A percentile compares a stretch with the other conserved stretches of the same genome.
phyloP scores from a whole-genome alignment of 2,888 invertebrate genomes.

The Abrostola tripartita region DNA sequence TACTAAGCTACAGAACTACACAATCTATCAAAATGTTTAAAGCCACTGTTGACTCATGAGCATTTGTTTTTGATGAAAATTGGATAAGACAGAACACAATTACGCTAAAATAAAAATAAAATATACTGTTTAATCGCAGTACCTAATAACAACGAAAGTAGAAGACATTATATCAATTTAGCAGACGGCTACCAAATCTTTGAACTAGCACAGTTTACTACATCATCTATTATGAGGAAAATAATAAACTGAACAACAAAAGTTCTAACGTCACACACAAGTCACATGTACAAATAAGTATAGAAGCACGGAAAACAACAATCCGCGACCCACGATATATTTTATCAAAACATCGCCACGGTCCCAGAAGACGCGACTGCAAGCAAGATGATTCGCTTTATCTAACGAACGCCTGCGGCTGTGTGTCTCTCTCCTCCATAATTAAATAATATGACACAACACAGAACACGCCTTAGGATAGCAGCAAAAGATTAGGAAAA shows the following conservation, averaged over 20 bases:
- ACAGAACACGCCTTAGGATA: constrained; percentile 47
- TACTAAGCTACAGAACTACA: background rate
- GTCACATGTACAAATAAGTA: background rate
- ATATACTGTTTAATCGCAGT: no score
- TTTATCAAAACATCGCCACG: constrained; percentile 29
- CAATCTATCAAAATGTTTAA: background rate
- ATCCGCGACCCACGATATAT: constrained; percentile 27
- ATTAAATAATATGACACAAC: constrained; percentile 67
- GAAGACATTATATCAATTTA: no score
- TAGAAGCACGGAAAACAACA: background rate
- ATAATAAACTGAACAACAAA: background rate
- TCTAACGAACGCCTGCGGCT: constrained; percentile 66
- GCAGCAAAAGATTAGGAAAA: constrained; percentile 38
- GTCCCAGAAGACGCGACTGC: constrained; percentile 43
- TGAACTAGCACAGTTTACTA: background rate
- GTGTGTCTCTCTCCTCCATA: constrained; percentile 51
- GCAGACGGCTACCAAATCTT: no score
- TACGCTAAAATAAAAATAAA: no score
- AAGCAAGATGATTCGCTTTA: constrained; percentile 61
- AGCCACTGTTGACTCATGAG: no score
- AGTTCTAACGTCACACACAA: constrained; percentile 1
- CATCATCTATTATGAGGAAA: background rate
- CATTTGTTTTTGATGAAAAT: no score
- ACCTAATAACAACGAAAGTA: no score
- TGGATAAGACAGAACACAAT: no score